Base-by-base conservation (phyloP, 2,888 invertebrate species). In the Smittia sp. region DNA sequence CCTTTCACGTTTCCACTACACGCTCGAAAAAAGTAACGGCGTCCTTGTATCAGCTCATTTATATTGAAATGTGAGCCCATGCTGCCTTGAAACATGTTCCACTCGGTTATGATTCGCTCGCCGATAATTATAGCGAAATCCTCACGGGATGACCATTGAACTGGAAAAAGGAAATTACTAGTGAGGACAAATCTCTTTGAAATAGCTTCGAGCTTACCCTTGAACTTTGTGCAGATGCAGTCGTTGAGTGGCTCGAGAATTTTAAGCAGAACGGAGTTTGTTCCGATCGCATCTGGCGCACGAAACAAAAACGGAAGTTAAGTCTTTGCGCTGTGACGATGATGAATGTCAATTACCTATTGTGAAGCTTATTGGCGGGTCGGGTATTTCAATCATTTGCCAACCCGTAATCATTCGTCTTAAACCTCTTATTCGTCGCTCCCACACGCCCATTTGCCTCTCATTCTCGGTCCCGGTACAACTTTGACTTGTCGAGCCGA, bases 1-100 rank as follows among this genome's bases (percentile, higher is more conserved):
- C 96, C 97, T 80, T 93, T 94, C 76, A 96, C 85, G 80, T 98
- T 98, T 70, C 97, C 96, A 69, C 94, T 93, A 15, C 92, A 87
- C 0, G 94, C 93, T 75, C 97, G 87, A 81, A 97, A 93, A 83
- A 91, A 94, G 83, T 96, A 97, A 76, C 90, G 86, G 20, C 91
- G 86, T 3, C 96, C 96, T 77, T 93, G 89, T 15, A 89, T 88
- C 75, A 98, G 85, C 54, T 91, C 91, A n/a, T 87, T 86, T 38
- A 87, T 84, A 18, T 82, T 80, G 6, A 85, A 85, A 38, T 84
- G 84, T 22, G 82, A 81, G n/a, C 83, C 83, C 83, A 83, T 82
- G n/a, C 79, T 80, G 75, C 82, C 83, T 74, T 83, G 82, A 76
- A 80, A 81, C 75, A 80, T 82, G 24, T 79, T 79, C 83, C 83